Conservation (phyloP, 2,113 vertebrate genomes). For the Salvelinus fontinalis region DNA sequence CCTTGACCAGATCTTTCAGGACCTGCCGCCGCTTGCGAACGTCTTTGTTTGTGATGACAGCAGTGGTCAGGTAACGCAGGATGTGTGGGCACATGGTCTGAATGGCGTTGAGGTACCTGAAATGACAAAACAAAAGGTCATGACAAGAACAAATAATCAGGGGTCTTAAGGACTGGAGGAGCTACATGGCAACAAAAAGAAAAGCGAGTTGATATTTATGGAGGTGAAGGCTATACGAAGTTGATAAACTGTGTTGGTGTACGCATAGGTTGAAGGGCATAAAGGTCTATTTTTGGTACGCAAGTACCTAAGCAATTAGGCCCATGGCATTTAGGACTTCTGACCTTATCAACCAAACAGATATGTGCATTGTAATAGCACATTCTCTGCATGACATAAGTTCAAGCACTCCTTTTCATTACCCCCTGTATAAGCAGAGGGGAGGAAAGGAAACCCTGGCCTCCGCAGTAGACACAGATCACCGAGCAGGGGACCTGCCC, state of each 20-base stretch:
- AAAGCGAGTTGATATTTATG: too few relatives aligned
- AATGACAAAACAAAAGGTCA: conserved; percentile 19
- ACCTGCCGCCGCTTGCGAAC: conserved; percentile 93
- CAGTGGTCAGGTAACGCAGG: conserved; percentile 94
- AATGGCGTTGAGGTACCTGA: conserved; percentile 95
- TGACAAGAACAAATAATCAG: too few relatives aligned
- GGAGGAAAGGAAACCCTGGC: conserved; percentile 60
- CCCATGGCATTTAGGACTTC: conserved; percentile 55
- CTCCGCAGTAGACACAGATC: conserved; percentile 67
- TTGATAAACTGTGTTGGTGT: not conserved
- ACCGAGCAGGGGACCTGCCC: conserved; percentile 68
- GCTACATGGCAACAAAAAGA: too few relatives aligned
- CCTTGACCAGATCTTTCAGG: conserved; percentile 94
- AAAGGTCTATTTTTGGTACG: too few relatives aligned
- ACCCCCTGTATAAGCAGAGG: conserved; percentile 25
- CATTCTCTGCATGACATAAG: conserved; percentile 38
- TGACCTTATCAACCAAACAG: conserved; percentile 44
- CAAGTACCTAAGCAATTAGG: too few relatives aligned
- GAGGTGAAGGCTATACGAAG: not conserved
- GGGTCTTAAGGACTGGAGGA: too few relatives aligned
- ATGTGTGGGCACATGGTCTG: conserved; percentile 98
- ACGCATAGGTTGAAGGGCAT: too few relatives aligned
- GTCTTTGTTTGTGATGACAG: conserved; percentile 97
- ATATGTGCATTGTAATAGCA: conserved; percentile 50
- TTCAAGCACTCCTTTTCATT: conserved; percentile 60